Evolutionary conservation across 1,140 invertebrate species (phyloP).

Genomic region (Pseudomyrmex flavicornis): DNA sequence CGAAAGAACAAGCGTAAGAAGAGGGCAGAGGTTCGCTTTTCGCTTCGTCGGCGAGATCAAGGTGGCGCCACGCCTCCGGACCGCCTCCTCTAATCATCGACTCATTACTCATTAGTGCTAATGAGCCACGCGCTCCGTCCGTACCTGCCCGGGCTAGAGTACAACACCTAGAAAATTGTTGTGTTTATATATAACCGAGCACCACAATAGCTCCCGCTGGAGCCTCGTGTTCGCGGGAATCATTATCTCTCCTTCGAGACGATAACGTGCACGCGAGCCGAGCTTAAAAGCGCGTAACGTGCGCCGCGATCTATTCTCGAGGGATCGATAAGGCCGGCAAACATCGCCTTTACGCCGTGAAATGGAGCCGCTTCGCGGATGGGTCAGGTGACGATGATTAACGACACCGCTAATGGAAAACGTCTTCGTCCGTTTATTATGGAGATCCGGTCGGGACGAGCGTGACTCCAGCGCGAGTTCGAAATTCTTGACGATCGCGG

Average conservation of each 20-base stretch:
- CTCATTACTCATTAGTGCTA: slow-evolving; percentile 85
- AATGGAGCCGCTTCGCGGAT: slow-evolving; percentile 55
- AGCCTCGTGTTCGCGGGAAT: no score
- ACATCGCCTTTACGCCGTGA: slow-evolving; percentile 57
- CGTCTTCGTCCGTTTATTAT: slow-evolving; percentile 61
- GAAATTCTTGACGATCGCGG: slow-evolving; percentile 21
- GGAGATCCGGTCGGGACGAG: neutral
- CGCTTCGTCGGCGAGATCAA: slow-evolving; percentile 83
- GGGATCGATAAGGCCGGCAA: slow-evolving; percentile 57
- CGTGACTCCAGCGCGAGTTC: slow-evolving; percentile 6
- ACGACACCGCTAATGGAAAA: slow-evolving; percentile 61
- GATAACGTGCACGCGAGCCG: slow-evolving; percentile 71
- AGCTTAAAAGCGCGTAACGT: neutral
- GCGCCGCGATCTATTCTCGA: slow-evolving; percentile 4
- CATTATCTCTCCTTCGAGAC: neutral
- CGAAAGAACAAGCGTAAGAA: slow-evolving; percentile 47
- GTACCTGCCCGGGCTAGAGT: slow-evolving; percentile 57
- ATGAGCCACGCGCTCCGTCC: slow-evolving; percentile 83
- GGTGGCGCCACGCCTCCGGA: slow-evolving; percentile 82
- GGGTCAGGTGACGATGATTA: slow-evolving; percentile 67
- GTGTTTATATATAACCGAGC: neutral
- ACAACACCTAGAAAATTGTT: slow-evolving; percentile 64
- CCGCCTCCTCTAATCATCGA: slow-evolving; percentile 85
- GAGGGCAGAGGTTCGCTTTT: slow-evolving; percentile 68
- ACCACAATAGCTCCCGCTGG: slow-evolving; percentile 24